These are phyloP conservation scores for Melanerpes aurifrons DNA, from an alignment of 2,113 vertebrate genomes.

Conservation along the genomic window DNA sequence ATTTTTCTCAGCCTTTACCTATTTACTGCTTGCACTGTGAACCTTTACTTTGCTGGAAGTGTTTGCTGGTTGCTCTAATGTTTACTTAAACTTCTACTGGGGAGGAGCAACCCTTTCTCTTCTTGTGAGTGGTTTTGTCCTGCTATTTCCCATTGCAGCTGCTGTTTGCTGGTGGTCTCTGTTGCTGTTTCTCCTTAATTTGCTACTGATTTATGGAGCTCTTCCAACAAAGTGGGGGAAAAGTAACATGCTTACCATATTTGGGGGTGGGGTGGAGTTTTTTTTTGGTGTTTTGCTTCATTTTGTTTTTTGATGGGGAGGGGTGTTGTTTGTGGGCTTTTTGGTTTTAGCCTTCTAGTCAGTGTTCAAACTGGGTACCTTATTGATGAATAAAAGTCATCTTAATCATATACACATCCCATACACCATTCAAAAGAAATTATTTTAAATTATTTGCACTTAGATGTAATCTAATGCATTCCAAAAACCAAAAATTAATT, in stretches of 20 bases:
- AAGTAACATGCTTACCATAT: background rate
- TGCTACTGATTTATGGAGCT: background rate
- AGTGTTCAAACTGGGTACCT: background rate
- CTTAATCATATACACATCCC: background rate
- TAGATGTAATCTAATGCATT: background rate
- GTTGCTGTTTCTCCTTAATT: background rate
- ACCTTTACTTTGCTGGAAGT: background rate
- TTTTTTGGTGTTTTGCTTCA: background rate
- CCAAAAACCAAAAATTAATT: background rate
- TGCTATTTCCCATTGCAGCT: slow-evolving; percentile 53
- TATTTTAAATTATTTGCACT: background rate
- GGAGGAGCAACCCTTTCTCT: background rate
- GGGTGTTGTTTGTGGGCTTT: accelerated
- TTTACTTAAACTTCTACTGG: background rate
- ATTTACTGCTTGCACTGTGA: background rate
- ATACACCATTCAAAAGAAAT: background rate
- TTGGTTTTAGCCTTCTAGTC: background rate
- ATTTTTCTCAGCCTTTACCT: background rate
- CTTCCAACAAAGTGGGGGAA: background rate
- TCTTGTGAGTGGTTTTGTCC: slow-evolving; percentile 10
- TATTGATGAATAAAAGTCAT: background rate
- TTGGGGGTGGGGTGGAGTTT: background rate
- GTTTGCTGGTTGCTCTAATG: slow-evolving; percentile 10
- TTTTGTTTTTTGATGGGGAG: no score
- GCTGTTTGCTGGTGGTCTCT: slow-evolving; percentile 57